Percentiles rank a stretch among this genome's conserved stretches.
Evolutionary conservation across 2,797 vertebrate species (phyloP).

Genomic region (Gymnothorax reevesii): DNA sequence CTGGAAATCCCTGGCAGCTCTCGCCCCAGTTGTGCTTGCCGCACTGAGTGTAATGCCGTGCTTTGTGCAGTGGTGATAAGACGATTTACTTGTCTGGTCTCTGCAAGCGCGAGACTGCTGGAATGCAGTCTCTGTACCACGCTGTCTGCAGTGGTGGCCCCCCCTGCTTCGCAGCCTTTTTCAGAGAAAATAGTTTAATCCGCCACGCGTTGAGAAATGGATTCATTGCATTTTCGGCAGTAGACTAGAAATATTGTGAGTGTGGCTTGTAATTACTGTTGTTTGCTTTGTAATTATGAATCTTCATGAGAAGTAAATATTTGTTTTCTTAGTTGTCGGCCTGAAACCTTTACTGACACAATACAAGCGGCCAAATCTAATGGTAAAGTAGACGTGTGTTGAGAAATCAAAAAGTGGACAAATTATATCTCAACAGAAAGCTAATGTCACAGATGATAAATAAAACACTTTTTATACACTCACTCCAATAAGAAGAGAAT

Average conservation of each 20-base stretch:
- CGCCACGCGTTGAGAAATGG: neutral
- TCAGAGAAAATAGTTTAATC: neutral
- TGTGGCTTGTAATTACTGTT: neutral
- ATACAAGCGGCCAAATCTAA: neutral
- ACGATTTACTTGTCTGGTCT: constrained; percentile 48
- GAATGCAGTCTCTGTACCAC: neutral
- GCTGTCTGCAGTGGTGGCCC: neutral
- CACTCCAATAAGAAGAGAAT: no score
- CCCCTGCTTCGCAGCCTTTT: neutral
- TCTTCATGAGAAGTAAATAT: neutral
- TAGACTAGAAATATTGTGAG: neutral
- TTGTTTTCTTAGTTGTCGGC: neutral
- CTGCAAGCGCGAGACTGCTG: neutral
- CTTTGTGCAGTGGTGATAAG: constrained; percentile 32
- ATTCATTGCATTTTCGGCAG: neutral
- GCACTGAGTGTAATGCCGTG: neutral
- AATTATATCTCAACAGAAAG: no score
- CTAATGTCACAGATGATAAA: no score
- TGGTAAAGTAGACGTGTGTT: no score
- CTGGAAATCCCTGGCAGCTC: neutral
- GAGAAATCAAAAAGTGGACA: no score
- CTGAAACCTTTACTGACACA: neutral
- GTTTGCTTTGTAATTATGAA: neutral
- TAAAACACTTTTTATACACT: no score
- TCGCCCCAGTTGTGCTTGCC: neutral